Evolutionary conservation across 1,140 invertebrate genomes (phyloP), one percentile per base, ranked within the genome.

Genomic region (Metaphire vulgaris): DNA sequence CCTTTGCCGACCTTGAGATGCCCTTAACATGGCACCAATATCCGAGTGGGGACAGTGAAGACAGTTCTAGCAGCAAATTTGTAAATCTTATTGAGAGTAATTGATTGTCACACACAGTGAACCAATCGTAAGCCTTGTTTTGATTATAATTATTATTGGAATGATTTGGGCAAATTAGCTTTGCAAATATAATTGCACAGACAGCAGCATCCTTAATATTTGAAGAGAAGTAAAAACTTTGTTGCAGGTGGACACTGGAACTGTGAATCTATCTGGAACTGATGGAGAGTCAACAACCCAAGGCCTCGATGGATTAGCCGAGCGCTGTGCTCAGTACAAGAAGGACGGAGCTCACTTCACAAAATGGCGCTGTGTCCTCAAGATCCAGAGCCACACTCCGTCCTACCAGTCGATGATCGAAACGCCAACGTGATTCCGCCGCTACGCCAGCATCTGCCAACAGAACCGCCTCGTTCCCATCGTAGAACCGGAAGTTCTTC

Each of bases 301-400:
- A 71, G 77, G 77, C 30, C 89, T 99, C 74, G 97, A 99, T 86
- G 93, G 97, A 83, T 89, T 99, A 82, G 91, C 91, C 78, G 91
- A 93, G 81, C 91, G 97, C 78, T 98, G 96, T 86, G 93, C 95
- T 75, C 92, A 98, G 85, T 99, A 99, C 89, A 97, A 98, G 86
- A 97, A 97, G 85, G 94, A 97, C 82, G 97, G 97, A 28, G 97
- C 95, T 83, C 92, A 96, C 80, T 99, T 99, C 86, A 96, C 97
- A 81, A 99, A 99, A 84, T 99, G 97, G 97, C 90, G 97, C 81
- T 97, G 93, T 86, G 95, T 98, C 0, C 88, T 99, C 69, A 99
- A 98, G 86, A 98, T 99, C 83, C 91, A 90, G 72, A 90, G 92
- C 78, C 90, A 93, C 84, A 95, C 92, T 0, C 96, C 97, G 0